A percentile compares a stretch with the other conserved stretches of the same genome.
Conservation (phyloP, 1,140 invertebrate species). For the Cherax quadricarinatus region DNA sequence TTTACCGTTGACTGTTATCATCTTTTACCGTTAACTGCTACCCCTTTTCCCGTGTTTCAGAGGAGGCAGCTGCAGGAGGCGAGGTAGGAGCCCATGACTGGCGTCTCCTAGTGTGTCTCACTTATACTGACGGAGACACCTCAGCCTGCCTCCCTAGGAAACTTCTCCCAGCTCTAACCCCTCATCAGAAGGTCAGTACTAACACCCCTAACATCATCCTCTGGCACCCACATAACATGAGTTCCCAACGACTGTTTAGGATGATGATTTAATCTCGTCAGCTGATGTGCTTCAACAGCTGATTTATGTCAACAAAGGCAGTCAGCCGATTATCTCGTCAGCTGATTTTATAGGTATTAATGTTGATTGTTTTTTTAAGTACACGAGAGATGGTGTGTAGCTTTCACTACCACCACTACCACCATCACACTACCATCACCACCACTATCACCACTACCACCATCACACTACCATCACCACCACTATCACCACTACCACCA, state of each 20-base stretch:
- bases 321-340: background rate
- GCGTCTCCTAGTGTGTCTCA: constrained; percentile 42
- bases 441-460: too few species aligned
- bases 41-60: background rate
- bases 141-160: constrained; percentile 54
- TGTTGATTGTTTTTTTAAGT: too few species aligned
- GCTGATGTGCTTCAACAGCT: background rate
- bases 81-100: constrained; percentile 30
- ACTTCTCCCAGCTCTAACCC: constrained; percentile 37
- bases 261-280: background rate
- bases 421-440: too few species aligned
- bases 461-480: too few species aligned
- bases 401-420: too few species aligned
- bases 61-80: constrained; percentile 7
- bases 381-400: too few species aligned
- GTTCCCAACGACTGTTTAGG: background rate
- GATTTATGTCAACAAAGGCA: background rate
- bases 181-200: constrained; percentile 43
- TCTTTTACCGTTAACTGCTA: too few species aligned
- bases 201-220: background rate
- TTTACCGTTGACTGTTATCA: too few species aligned
- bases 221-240: background rate
- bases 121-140: constrained; percentile 56
- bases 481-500: too few species aligned
- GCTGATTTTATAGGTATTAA: too few species aligned